Conservation (phyloP, 2,797 vertebrate genomes). For the Gallinago solitaria region DNA sequence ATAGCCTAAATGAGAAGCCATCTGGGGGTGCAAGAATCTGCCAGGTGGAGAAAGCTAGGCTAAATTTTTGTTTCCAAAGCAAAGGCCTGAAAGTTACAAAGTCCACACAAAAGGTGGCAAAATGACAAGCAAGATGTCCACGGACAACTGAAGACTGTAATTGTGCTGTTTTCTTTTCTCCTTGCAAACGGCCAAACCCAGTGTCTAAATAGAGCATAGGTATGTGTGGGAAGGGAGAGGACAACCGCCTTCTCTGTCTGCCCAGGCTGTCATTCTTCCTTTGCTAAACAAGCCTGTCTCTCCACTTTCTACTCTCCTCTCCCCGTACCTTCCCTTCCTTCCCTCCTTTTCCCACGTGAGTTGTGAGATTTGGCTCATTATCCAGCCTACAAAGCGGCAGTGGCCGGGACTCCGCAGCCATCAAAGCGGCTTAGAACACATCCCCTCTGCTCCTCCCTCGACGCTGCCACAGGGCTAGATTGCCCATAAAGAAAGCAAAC, state of each 20-base stretch:
- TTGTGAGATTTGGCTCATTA: background rate
- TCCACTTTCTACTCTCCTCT: background rate
- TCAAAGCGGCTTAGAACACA: background rate
- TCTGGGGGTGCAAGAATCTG: rapidly evolving
- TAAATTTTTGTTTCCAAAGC: background rate
- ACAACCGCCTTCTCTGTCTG: too few species aligned
- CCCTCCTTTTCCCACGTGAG: rapidly evolving
- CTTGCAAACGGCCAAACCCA: background rate
- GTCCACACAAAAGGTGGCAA: background rate
- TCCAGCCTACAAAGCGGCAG: background rate
- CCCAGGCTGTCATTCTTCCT: background rate
- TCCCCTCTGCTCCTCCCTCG: background rate
- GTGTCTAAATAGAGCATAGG: rapidly evolving
- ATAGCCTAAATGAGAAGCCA: background rate
- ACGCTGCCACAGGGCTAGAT: background rate
- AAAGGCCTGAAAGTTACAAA: background rate
- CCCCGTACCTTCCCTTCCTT: background rate
- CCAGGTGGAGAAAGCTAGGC: background rate
- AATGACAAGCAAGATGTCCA: background rate
- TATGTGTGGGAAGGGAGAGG: background rate
- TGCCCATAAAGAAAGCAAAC: background rate
- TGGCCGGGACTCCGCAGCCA: background rate
- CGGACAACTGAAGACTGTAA: background rate
- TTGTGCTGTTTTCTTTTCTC: background rate
- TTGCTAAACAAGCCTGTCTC: rapidly evolving